These are phyloP conservation scores for Drosophila sturtevanti DNA, from an alignment of 1,140 invertebrate species.

Conservation along the genomic window DNA sequence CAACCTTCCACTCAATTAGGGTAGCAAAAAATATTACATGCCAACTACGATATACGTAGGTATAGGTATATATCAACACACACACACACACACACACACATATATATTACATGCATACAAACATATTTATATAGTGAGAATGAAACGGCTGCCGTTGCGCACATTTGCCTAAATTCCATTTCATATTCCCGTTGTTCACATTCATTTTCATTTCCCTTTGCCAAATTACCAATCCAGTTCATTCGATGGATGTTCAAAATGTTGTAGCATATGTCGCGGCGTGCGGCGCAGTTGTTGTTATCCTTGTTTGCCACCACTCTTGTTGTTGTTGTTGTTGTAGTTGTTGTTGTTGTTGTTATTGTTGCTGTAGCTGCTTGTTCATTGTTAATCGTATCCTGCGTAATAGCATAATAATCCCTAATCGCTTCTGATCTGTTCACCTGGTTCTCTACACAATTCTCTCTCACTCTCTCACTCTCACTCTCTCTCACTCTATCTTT, in stretches of 20 bases:
- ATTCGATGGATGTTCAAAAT: slow-evolving; percentile 3
- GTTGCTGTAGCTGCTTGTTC: slow-evolving; percentile 30
- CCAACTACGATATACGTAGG: no score
- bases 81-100: no score
- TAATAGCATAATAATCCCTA: slow-evolving; percentile 82
- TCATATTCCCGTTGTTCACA: neutral
- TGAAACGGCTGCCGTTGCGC: slow-evolving; percentile 48
- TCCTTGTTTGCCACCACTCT: slow-evolving; percentile 39
- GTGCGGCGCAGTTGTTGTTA: slow-evolving; percentile 75
- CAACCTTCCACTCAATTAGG: slow-evolving; percentile 78
- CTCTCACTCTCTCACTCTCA: slow-evolving; percentile 10
- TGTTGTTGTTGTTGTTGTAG: slow-evolving; percentile 17
- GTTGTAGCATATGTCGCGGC: slow-evolving; percentile 71
- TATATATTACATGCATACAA: neutral
- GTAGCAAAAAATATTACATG: slow-evolving; percentile 64
- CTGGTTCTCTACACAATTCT: slow-evolving; percentile 60
- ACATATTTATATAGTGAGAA: slow-evolving; percentile 26
- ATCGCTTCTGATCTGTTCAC: slow-evolving; percentile 80
- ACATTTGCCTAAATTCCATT: slow-evolving; percentile 70
- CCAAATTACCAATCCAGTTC: neutral
- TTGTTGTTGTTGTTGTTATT: slow-evolving; percentile 17
- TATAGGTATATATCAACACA: no score
- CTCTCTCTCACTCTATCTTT: slow-evolving; percentile 11
- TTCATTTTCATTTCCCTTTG: slow-evolving; percentile 2
- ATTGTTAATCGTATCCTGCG: slow-evolving; percentile 81